Percentiles rank a stretch among this genome's conserved stretches.
phyloP scores from a whole-genome alignment of 2,113 vertebrate species.

The Ifrita kowaldi region DNA sequence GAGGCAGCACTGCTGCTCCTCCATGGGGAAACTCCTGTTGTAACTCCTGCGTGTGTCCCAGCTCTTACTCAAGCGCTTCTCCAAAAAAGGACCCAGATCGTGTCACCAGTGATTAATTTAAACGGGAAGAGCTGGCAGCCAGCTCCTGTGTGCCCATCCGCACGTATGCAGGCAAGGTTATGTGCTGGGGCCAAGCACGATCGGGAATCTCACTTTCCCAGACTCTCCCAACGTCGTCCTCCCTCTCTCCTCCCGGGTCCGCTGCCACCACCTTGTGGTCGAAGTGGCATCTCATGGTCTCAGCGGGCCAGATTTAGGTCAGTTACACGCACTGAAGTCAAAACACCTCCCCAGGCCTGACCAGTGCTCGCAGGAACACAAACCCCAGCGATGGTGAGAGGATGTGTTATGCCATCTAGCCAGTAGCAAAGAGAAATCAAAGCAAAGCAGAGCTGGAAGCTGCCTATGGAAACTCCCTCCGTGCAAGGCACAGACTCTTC shows the following conservation, averaged over 20 bases:
- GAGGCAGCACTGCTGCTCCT: neutral
- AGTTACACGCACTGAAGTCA: neutral
- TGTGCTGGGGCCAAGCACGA: neutral
- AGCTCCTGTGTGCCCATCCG: rapidly evolving
- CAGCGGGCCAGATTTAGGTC: neutral
- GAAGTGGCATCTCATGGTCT: rapidly evolving
- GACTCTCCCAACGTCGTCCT: neutral
- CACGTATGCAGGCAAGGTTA: neutral
- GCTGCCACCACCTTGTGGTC: slow-evolving; percentile 66
- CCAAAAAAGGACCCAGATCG: neutral
- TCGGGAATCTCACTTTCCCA: neutral
- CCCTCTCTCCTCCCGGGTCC: neutral
- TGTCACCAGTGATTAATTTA: neutral
- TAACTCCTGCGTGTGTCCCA: rapidly evolving
- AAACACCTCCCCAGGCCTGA: neutral
- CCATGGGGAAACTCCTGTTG: rapidly evolving
- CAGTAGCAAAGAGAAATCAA: neutral
- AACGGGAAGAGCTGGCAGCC: neutral
- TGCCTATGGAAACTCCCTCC: neutral
- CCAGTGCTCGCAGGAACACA: neutral
- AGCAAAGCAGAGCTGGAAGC: neutral
- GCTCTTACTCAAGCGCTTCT: neutral
- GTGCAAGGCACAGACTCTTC: no score
- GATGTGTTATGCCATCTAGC: rapidly evolving
- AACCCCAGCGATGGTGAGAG: neutral